A percentile compares a stretch with the other conserved stretches of the same genome.
These are phyloP conservation scores for Tachysurus vachellii DNA, from an alignment of 2,113 vertebrate genomes.

Conservation along the genomic window DNA sequence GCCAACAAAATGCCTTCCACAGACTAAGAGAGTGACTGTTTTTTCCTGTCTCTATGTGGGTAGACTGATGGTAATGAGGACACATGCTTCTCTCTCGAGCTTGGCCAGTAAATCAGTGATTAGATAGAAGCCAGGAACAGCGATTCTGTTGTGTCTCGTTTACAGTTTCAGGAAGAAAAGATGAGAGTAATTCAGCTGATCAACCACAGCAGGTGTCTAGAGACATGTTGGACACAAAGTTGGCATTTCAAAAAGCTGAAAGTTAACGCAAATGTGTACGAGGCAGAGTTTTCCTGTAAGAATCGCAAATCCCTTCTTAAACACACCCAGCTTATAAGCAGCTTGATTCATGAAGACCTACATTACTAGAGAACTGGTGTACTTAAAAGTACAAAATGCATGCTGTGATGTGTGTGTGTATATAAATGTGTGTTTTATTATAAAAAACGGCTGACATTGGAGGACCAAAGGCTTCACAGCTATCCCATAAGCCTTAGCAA, in stretches of 20 bases:
- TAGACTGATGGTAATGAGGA: constrained; percentile 29
- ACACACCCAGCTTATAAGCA: constrained; percentile 1
- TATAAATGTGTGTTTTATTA: constrained; percentile 25
- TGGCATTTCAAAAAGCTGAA: not conserved
- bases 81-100: not conserved
- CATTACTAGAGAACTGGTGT: constrained; percentile 56
- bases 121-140: not conserved
- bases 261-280: not conserved
- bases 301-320: not conserved
- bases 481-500: constrained; percentile 45
- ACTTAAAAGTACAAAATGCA: constrained; percentile 22
- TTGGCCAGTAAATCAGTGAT: not conserved
- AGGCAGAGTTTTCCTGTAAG: not conserved
- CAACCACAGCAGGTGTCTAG: not conserved
- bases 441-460: constrained; percentile 41
- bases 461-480: constrained; percentile 37
- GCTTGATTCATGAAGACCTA: constrained; percentile 66
- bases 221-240: not conserved
- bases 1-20: not conserved
- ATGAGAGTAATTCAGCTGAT: not conserved
- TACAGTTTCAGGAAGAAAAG: not conserved
- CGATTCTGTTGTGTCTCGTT: not conserved
- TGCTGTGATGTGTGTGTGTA: constrained; percentile 9
- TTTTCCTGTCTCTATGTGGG: not conserved
- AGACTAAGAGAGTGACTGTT: not conserved